Base-by-base conservation (phyloP, 2,797 vertebrate genomes). In the Vespertilio murinus region DNA sequence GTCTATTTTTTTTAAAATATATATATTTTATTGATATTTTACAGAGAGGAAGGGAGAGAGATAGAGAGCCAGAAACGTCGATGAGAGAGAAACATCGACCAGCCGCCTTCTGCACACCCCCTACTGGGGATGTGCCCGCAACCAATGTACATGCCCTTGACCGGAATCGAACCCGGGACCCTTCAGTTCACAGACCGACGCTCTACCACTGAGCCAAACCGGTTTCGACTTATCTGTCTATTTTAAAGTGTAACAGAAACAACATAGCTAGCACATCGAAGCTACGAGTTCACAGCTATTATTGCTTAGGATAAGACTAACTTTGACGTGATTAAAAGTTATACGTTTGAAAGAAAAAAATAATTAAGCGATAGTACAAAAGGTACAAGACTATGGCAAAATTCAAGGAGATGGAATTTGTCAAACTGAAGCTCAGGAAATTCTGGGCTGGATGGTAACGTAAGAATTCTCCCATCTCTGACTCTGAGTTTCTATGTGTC, bases 171-270 rank as follows among this genome's bases (percentile, higher is more conserved):
- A n/a, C n/a, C n/a, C n/a, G n/a, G n/a, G n/a, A n/a, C n/a, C n/a
- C n/a, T n/a, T n/a, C n/a, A n/a, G n/a, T n/a, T n/a, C n/a, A n/a
- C n/a, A n/a, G n/a, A n/a, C n/a, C n/a, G n/a, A n/a, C n/a, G n/a
- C n/a, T n/a, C n/a, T n/a, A n/a, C n/a, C n/a, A n/a, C n/a, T n/a
- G n/a, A n/a, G n/a, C n/a, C n/a, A n/a, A n/a, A n/a, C n/a, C n/a
- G n/a, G n/a, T n/a, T n/a, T n/a, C n/a, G n/a, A n/a, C 33, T 49
- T 83, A 64, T 30, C 8, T 75, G 38, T 30, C 59, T 91, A 45
- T 81, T 93, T 87, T n/a, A 75, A 70, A 28, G 28, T 82, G 52
- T 59, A 56, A 93, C 23, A 42, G 69, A 93, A 86, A 89, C 59
- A 80, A 56, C 33, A 82, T 6, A 42, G 35, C 45, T 70, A 81